Conservation (phyloP, 92 coral and sea anemone genomes). For the Phenganax subtilis region DNA sequence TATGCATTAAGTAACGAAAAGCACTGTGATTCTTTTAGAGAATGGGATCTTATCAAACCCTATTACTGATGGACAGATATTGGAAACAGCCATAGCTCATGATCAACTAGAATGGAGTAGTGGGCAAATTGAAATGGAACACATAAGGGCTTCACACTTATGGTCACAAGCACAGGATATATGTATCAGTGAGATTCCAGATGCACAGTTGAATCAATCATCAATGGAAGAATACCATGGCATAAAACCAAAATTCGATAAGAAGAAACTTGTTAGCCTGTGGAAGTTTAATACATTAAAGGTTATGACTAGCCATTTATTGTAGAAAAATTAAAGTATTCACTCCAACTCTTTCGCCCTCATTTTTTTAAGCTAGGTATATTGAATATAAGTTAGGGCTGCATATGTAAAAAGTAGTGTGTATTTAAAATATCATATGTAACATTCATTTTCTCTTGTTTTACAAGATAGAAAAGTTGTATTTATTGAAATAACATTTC, state of each 20-base stretch:
- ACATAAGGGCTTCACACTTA: neutral
- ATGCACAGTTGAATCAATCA: neutral
- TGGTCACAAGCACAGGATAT: conserved; percentile 2
- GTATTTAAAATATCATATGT: too few species aligned
- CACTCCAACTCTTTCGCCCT: too few species aligned
- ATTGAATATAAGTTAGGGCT: too few species aligned
- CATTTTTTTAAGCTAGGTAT: too few species aligned
- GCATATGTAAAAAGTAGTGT: too few species aligned
- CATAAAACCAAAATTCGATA: neutral
- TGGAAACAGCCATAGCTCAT: neutral
- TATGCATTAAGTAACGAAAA: neutral
- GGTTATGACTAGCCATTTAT: neutral
- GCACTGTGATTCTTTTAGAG: neutral
- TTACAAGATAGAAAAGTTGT: too few species aligned
- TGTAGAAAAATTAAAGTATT: too few species aligned
- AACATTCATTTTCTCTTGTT: too few species aligned
- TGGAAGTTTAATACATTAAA: conserved; percentile 18
- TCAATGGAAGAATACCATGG: conserved; percentile 3
- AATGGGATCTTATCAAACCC: neutral
- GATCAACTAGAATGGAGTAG: neutral
- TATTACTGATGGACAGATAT: neutral
- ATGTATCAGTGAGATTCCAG: neutral
- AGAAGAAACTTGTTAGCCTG: neutral
- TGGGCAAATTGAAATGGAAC: neutral
- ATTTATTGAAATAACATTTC: too few species aligned